Percentiles rank a stretch among this genome's conserved stretches.
Conservation (phyloP, 2,797 vertebrate species). For the Chromobotia macracanthus region DNA sequence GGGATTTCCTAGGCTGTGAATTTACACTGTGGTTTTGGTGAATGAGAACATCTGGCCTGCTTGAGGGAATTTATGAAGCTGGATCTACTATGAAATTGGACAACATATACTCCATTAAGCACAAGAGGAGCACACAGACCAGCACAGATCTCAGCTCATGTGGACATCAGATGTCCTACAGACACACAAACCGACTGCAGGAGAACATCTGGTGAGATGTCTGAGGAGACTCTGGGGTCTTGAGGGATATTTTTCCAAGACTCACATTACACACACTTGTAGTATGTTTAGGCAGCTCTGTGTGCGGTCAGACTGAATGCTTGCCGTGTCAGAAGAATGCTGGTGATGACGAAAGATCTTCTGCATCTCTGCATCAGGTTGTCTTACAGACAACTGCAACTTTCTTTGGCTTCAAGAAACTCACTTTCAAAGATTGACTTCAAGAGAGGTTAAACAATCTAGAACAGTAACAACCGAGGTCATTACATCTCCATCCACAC, state of each 20-base stretch:
- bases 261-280: not conserved
- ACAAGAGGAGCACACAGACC: not conserved
- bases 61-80: not conserved
- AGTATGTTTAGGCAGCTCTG: not conserved
- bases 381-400: not conserved
- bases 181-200: conserved; percentile 1
- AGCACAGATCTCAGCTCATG: conserved; percentile 13
- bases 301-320: conserved; percentile 34
- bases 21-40: not conserved
- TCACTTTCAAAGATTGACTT: not conserved
- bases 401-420: no score
- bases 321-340: not conserved
- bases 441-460: not conserved
- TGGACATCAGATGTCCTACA: conserved; percentile 27
- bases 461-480: not conserved
- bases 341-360: not conserved
- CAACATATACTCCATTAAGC: conserved; percentile 23
- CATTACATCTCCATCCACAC: no score
- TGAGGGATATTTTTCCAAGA: conserved; percentile 2
- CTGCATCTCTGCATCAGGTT: not conserved
- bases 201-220: conserved; percentile 35
- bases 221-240: not conserved
- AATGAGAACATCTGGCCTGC: not conserved
- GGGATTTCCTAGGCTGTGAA: not conserved
- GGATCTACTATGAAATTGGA: not conserved